A percentile compares a stretch with the other conserved stretches of the same genome.
phyloP scores from a whole-genome alignment of 2,113 vertebrate genomes.

The Tympanuchus pallidicinctus region DNA sequence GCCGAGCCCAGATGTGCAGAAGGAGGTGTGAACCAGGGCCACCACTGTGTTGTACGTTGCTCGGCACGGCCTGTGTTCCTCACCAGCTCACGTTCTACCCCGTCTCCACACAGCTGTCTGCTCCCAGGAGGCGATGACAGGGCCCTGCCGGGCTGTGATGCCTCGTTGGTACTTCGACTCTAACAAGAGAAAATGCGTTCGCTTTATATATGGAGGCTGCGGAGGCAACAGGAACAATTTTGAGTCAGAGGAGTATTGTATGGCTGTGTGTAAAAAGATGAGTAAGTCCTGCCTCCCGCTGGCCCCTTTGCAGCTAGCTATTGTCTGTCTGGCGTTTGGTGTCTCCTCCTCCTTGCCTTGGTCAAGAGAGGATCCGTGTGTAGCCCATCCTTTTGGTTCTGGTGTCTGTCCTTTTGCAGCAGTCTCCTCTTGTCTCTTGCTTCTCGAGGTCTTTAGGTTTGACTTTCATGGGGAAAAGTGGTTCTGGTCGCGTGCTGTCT shows the following conservation, averaged over 20 bases:
- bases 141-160: constrained; percentile 94
- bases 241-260: constrained; percentile 98
- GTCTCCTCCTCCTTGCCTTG: constrained; percentile 62
- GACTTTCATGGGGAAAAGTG: background rate
- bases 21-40: background rate
- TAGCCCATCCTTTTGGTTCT: constrained; percentile 50
- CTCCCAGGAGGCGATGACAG: constrained; percentile 93
- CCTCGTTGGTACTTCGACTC: constrained; percentile 96
- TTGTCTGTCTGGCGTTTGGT: constrained; percentile 74
- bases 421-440: constrained; percentile 39
- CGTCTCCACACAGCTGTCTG: constrained; percentile 91
- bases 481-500: background rate
- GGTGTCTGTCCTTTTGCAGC: constrained; percentile 58
- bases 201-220: constrained; percentile 97
- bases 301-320: constrained; percentile 69
- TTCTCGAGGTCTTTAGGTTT: constrained; percentile 30
- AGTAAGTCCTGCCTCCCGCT: constrained; percentile 87
- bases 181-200: constrained; percentile 91
- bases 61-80: constrained; percentile 24
- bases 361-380: constrained; percentile 62
- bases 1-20: background rate
- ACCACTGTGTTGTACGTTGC: background rate
- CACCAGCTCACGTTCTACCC: constrained; percentile 78
- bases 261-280: constrained; percentile 94
- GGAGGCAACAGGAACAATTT: constrained; percentile 99